Evolutionary conservation across 2,797 vertebrate genomes (phyloP), one percentile per base, ranked within the genome.

Genomic region (Kryptopterus vitreolus): DNA sequence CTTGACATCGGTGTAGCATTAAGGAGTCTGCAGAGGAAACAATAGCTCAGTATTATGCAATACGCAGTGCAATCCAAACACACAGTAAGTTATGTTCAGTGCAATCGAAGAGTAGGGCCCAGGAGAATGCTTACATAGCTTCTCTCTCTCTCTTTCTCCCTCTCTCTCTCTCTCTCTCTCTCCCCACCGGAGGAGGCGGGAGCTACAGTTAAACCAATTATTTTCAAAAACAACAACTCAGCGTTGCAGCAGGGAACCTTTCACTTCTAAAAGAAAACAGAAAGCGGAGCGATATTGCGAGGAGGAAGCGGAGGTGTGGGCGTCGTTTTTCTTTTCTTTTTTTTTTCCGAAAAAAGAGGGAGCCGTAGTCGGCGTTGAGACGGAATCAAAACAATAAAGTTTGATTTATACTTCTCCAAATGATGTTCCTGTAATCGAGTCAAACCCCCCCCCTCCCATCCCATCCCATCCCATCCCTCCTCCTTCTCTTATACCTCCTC

Each of bases 361-460:
- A 68, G 77, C 76, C 69, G 82, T 53, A 77, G 75, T 46, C 53
- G 69, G 79, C 35, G 70, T 83, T 75, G 63, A 78, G 80, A 63
- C 66, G 22, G 58, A 84, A 85, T 87, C 61, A 78, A 85, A 88
- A 88, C 84, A 85, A 84, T 85, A 84, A 87, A 83, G 74, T 79
- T 75, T 84, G 83, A 85, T 90, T 84, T 87, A 89, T 85, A 79
- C 59, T 83, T 87, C 79, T 86, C 50, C 83, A 84, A 89, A 86
- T 86, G 59, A 85, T 88, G 78, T 87, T 87, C 76, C 79, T 66
- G 65, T 88, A 87, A 90, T 87, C 68, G 84, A 88, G 84, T 88
- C 87, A 87, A 50, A 85, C 85, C 79, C 80, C 65, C 59, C 76
- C 31, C 65, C n/a, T 16, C 2, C 24, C 26, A 8, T 26, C 4